Conservation (phyloP, 37 sponge, comb jelly and placozoan species). For the Chondrosia reniformis region DNA sequence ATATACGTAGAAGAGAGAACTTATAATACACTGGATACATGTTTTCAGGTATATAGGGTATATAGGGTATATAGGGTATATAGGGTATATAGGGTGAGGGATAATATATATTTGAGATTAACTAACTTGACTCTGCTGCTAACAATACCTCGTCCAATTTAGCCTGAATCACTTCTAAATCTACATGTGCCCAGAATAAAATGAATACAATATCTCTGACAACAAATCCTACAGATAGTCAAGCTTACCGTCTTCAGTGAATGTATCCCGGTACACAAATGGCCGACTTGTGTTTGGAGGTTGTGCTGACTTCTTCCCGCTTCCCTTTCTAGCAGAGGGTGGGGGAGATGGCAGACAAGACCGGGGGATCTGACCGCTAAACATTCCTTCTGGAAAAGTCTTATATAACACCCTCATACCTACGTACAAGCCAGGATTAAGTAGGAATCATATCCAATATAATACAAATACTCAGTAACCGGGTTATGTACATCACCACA, state of each 20-base stretch:
- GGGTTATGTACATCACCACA: no score
- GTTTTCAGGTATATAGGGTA: not conserved
- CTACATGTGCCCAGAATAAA: constrained; percentile 18
- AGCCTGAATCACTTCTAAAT: constrained; percentile 43
- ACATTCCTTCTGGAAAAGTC: constrained; percentile 81
- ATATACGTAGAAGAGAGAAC: no score
- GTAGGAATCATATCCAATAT: no score
- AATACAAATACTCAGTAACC: no score
- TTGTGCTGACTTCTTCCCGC: not conserved
- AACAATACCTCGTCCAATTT: constrained; percentile 57
- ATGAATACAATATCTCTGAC: not conserved
- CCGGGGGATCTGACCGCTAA: constrained; percentile 70
- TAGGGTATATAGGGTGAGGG: not conserved
- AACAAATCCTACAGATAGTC: not conserved
- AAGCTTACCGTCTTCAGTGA: not conserved
- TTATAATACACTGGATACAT: not conserved
- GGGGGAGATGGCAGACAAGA: constrained; percentile 59
- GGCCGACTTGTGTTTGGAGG: not conserved
- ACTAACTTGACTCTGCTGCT: constrained; percentile 26
- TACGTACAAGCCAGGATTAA: no score
- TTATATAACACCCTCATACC: constrained; percentile 83
- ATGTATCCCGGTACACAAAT: not conserved
- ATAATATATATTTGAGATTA: not conserved
- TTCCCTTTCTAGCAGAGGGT: constrained; percentile 22
- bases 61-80: not conserved